Evolutionary conservation across 2,888 invertebrate species (phyloP).

Genomic region (Sinohyriopsis cumingii): DNA sequence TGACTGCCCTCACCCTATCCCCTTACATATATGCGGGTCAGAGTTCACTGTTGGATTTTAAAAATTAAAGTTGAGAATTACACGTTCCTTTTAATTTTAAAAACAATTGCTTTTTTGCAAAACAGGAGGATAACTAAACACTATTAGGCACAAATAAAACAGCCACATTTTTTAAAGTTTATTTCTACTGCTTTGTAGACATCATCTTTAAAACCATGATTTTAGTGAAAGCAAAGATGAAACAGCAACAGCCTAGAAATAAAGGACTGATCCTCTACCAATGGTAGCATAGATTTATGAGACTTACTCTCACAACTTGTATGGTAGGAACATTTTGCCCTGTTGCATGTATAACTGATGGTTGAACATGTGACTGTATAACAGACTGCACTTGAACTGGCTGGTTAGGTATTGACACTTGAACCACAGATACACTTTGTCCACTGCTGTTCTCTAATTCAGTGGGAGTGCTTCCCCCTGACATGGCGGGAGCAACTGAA

Average conservation of each 20-base stretch:
- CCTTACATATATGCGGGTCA: too few species aligned
- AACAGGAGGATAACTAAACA: too few species aligned
- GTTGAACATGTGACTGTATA: slow-evolving; percentile 84
- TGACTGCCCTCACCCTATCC: too few species aligned
- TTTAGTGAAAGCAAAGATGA: not conserved
- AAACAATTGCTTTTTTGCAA: too few species aligned
- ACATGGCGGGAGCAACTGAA: slow-evolving; percentile 27
- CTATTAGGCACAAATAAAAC: too few species aligned
- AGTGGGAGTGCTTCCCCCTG: slow-evolving; percentile 21
- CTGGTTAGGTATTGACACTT: slow-evolving; percentile 77
- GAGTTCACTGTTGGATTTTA: too few species aligned
- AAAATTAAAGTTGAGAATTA: too few species aligned
- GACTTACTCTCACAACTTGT: slow-evolving; percentile 78
- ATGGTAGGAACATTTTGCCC: slow-evolving; percentile 86
- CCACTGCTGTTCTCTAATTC: slow-evolving; percentile 16
- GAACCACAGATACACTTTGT: slow-evolving; percentile 79
- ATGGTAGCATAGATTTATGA: not conserved
- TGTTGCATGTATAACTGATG: slow-evolving; percentile 95
- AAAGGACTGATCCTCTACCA: not conserved
- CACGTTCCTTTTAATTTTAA: too few species aligned
- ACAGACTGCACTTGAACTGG: slow-evolving; percentile 84
- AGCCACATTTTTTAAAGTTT: too few species aligned
- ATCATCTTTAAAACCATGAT: not conserved
- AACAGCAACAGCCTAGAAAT: too few species aligned
- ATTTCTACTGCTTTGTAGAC: too few species aligned